Evolutionary conservation across 2,797 vertebrate genomes (phyloP), one percentile per base, ranked within the genome.

Genomic region (Typhlichthys eigenmanni): DNA sequence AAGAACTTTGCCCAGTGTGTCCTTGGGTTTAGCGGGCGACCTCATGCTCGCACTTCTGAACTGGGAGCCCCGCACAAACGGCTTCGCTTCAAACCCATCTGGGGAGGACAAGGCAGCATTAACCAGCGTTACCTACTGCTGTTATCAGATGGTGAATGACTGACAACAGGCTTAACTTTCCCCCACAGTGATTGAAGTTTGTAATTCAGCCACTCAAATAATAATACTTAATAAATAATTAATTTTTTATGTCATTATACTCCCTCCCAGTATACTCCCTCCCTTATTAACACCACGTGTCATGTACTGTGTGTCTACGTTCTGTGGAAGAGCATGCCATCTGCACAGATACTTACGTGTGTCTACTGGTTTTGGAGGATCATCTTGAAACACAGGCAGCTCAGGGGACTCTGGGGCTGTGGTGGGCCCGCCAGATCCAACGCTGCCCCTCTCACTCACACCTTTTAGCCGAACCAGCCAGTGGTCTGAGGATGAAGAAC

Each of bases 21-120:
- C 88, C 78, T 88, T 93, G 74, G 87, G 60, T 54, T 89, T 92
- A 0, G 90, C 82, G 0, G 93, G 88, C 0, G 87, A 90, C 68
- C 93, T 93, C 91, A 95, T 85, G 78, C 95, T 97, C 54, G 91
- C 72, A 51, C 95, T 97, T 57, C 93, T 85, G 65, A 92, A 90
- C 51, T 91, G 93, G 2, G 85, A 45, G 0, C 93, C 87, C 1
- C 91, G 90, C 13, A 90, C 89, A 69, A 92, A 79, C 1, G 87
- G 88, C 43, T 87, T 83, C 13, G 90, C 60, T 60, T 92, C 92
- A 66, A 89, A 88, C 1, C 85, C 93, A 55, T 92, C 96, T 96
- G 79, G 0, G 53, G 0, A 55, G 45, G 55, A 58, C 52, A 53
- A 75, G 8, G 63, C 5, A 66, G 0, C 1, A 16, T 5, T 43